These are phyloP conservation scores for Tautogolabrus adspersus DNA, from an alignment of 2,113 vertebrate genomes.

Conservation along the genomic window DNA sequence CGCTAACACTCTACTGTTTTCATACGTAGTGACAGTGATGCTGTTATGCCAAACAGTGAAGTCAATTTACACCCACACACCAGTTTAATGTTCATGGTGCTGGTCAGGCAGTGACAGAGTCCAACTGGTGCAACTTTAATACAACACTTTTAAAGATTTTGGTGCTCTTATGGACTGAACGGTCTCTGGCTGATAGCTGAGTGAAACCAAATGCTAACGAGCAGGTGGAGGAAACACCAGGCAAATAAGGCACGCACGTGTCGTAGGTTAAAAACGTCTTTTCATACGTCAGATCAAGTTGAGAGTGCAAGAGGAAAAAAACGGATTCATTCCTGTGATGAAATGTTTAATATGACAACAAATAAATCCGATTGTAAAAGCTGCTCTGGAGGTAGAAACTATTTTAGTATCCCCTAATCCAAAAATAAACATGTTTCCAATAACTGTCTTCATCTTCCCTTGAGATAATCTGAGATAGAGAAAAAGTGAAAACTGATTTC, in stretches of 20 bases:
- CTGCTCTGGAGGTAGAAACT: constrained; percentile 41
- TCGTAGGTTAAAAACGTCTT: not conserved
- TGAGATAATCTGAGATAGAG: too few species aligned
- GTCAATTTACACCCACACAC: constrained; percentile 45
- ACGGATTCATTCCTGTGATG: not conserved
- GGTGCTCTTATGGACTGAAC: constrained; percentile 69
- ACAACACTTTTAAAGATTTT: constrained; percentile 62
- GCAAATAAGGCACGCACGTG: not conserved
- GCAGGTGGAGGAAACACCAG: constrained; percentile 28
- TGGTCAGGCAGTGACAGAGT: constrained; percentile 60
- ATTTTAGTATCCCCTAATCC: not conserved
- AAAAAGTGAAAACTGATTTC: too few species aligned
- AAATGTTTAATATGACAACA: not conserved
- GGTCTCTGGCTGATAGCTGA: constrained; percentile 53
- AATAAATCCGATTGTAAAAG: constrained; percentile 23
- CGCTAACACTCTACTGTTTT: constrained; percentile 47
- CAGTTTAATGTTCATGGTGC: constrained; percentile 66
- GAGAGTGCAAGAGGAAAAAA: not conserved
- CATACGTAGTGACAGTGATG: constrained; percentile 45
- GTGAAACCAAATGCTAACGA: constrained; percentile 15
- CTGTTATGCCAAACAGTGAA: constrained; percentile 18
- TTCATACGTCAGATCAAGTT: not conserved
- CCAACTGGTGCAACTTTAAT: constrained; percentile 69
- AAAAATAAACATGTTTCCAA: too few species aligned
- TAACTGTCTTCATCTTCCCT: too few species aligned